Evolutionary conservation across 2,113 vertebrate species (phyloP).

Genomic region (Verasper variegatus): DNA sequence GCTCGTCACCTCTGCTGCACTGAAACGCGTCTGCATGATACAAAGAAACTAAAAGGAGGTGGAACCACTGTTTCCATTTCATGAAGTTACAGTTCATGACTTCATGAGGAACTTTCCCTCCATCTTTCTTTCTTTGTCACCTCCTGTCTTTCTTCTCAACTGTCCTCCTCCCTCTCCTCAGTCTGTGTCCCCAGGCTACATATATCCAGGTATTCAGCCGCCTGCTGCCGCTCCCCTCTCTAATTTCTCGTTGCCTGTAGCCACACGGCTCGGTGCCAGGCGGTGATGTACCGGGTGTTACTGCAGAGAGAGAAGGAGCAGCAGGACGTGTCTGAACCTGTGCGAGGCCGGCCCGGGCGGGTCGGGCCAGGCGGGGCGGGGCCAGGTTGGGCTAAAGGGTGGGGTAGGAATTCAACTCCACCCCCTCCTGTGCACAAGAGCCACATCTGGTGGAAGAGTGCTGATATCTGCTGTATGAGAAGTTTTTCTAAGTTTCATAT

Average conservation of each 20-base stretch:
- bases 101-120: too few species aligned
- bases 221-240: constrained; percentile 41
- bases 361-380: not conserved
- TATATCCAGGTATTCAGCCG: constrained; percentile 52
- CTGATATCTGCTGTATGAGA: too few species aligned
- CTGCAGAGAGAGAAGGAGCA: not conserved
- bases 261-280: constrained; percentile 39
- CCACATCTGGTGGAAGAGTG: not conserved
- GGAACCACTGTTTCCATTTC: too few species aligned
- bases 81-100: too few species aligned
- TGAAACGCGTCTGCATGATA: too few species aligned
- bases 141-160: not conserved
- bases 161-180: not conserved
- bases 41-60: too few species aligned
- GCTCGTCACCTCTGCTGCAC: too few species aligned
- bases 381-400: not conserved
- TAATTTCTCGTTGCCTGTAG: constrained; percentile 61
- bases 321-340: constrained; percentile 52
- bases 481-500: too few species aligned
- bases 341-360: constrained; percentile 6
- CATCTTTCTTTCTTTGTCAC: not conserved
- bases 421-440: not conserved
- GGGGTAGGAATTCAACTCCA: constrained; percentile 26
- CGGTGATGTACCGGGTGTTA: constrained; percentile 48
- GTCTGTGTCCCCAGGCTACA: constrained; percentile 33